Base-by-base conservation (phyloP, 2,888 invertebrate species). In the Toxonevra muliebris region DNA sequence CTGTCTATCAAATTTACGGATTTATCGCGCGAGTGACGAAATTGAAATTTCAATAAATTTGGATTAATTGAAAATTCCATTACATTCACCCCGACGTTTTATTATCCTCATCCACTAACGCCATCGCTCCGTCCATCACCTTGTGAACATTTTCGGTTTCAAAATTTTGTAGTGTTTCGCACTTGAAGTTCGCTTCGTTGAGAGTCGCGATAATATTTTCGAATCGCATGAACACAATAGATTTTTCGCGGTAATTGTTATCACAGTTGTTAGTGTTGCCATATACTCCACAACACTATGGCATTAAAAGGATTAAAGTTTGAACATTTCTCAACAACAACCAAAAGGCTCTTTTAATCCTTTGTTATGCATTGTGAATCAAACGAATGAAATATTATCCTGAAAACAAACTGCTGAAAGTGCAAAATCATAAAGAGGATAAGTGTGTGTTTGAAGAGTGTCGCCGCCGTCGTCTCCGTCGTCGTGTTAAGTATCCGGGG, bases 1-100 rank as follows among this genome's bases (percentile, higher is more conserved):
- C 30, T 30, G 30, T 30, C 30, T 30, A 30, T 30, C 30, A 2
- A 30, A 30, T 30, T 30, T 30, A 30, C 30, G 30, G 30, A 30
- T 30, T 30, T 30, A 7, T 4, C 41, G 61, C 11, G 52, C 52
- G 42, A 48, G 63, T 52, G 68, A 52, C 57, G 63, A 66, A 70
- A 68, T 62, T 69, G 63, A 66, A 70, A 68, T 62, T 69, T 67
- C 65, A 69, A 63, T 64, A 66, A 52, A 67, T 64, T 43, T 61
- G 71, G 66, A 68, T 68, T 71, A 71, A 66, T 61, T 55, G 59
- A 52, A 68, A 65, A 64, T 61, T 66, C 63, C 54, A 66, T 54
- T 59, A 68, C 62, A 66, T 69, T 30, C 30, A 30, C 30, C 2
- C 30, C 30, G 30, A 7, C 30, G 30, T 30, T 30, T 30, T 30